A percentile compares a stretch with the other conserved stretches of the same genome.
Conservation (phyloP, 2,888 invertebrate species). For the Acanthoscelides obtectus region DNA sequence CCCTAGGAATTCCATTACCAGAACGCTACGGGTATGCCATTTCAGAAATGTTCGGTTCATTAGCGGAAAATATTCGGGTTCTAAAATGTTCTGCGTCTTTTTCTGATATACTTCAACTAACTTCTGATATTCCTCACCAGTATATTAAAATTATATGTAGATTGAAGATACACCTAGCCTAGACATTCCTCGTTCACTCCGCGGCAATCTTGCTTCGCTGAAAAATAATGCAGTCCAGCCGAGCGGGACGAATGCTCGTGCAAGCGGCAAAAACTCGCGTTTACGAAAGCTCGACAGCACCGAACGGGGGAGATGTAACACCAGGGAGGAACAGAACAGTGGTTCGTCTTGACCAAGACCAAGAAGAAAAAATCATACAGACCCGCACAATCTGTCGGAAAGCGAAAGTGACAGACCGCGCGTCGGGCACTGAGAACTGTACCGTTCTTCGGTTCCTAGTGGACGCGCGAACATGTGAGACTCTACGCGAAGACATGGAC, state of each 20-base stretch:
- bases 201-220: neutral
- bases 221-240: neutral
- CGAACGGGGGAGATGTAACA: neutral
- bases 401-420: slow-evolving; percentile 4
- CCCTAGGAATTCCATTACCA: too few relatives aligned
- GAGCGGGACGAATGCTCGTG: neutral
- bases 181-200: too few relatives aligned
- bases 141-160: too few relatives aligned
- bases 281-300: neutral
- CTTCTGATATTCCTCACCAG: too few relatives aligned
- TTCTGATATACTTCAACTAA: too few relatives aligned
- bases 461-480: slow-evolving; percentile 10
- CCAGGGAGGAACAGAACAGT: neutral
- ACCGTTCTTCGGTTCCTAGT: neutral
- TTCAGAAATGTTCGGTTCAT: too few relatives aligned
- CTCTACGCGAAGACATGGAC: slow-evolving; percentile 6
- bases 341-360: slow-evolving; percentile 7
- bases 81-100: too few relatives aligned
- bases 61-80: too few relatives aligned
- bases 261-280: neutral
- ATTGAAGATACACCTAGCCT: too few relatives aligned
- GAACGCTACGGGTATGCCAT: too few relatives aligned
- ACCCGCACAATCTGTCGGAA: slow-evolving; percentile 6
- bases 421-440: neutral
- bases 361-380: slow-evolving; percentile 8